Base-by-base conservation (phyloP, 1,140 invertebrate genomes). In the Dinothrombium tinctorium region DNA sequence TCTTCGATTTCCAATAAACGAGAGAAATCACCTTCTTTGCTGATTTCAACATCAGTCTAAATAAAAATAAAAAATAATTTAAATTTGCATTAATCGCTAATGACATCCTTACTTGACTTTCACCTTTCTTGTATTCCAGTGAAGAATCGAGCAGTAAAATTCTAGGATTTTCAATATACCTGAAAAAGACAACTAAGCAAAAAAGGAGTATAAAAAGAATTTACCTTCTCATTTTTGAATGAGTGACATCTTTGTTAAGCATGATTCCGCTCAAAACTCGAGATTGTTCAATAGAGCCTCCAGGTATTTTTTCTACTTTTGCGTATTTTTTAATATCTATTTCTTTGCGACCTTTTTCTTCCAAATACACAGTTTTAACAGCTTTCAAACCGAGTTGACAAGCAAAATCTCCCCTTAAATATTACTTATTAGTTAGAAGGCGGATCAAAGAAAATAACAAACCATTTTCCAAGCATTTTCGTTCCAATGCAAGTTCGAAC, bases 281-380 rank as follows among this genome's bases (percentile, higher is more conserved):
- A 4, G 83, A 94, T 42, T 98, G 89, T 55, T 96, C 90, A 40
- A 98, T 80, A 1, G 73, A 67, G 6, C 86, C 92, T 37, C 94
- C 92, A 11, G 92, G 89, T 49, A 99, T 35, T 37, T 45, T 44
- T 35, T 98, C 90, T 25, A 98, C 76, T 65, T 92, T 92, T 2
- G 87, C 90, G 58, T 96, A 95, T 56, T 87, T 71, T 55, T 99
- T 99, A 44, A 98, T 90, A 56, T 98, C 92, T 52, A 98, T 90
- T 61, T 98, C 90, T 47, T 74, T 70, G 45, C 78, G 69, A 17
- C 82, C 86, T 61, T 80, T 78, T 50, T 90, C 81, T 49, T 81
- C 82, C 9, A 87, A 51, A 22, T 69, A 70, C 32, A 99, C 84
- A 11, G 81, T 94, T 44, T 76, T 67, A 12, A 96, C 90, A 31